Base-by-base conservation (phyloP, 2,888 invertebrate genomes). In the Smittia sp. region DNA sequence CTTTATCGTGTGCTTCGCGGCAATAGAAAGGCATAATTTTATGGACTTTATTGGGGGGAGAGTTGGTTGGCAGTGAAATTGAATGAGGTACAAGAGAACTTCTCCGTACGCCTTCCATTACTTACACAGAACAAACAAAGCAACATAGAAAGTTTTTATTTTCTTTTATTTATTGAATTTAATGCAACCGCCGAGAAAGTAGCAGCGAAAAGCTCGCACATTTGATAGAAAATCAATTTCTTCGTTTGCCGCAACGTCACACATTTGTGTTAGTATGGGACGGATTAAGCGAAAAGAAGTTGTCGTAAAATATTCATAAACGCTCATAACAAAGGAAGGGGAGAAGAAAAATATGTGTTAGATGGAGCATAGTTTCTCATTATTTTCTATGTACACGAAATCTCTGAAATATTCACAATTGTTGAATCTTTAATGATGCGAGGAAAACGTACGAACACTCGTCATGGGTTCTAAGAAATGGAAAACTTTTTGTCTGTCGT, bases 351-450 rank as follows among this genome's bases (percentile, higher is more conserved):
- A 15, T 58, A 18, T 58, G 20, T 58, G 24, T 18, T 58, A 58
- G 20, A 58, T 58, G 20, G 4, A 15, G 24, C 20, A 11, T 58
- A 18, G 24, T 11, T 24, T 15, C 13, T 63, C 32, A 63, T 27
- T 13, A 63, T 63, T 62, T 62, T 63, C 25, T 63, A 63, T 63
- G n/a, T 63, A 20, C 58, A 22, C 18, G 18, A 18, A 58, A 58
- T 67, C 11, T 38, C 7, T 39, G 22, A 38, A 67, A 39, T 67
- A 39, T 39, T 67, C 67, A 67, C 39, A 67, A 67, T 67, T 67
- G 39, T 39, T 67, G 67, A 67, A 67, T 67, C 41, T 67, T 67
- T 67, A 41, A 67, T 67, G 67, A 9, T 18, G 27, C 22, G 22
- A 58, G 1, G 58, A 58, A 58, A 18, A 2, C n/a, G 20, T 20